phyloP scores from a whole-genome alignment of 2,113 vertebrate genomes.

The Otis tarda region DNA sequence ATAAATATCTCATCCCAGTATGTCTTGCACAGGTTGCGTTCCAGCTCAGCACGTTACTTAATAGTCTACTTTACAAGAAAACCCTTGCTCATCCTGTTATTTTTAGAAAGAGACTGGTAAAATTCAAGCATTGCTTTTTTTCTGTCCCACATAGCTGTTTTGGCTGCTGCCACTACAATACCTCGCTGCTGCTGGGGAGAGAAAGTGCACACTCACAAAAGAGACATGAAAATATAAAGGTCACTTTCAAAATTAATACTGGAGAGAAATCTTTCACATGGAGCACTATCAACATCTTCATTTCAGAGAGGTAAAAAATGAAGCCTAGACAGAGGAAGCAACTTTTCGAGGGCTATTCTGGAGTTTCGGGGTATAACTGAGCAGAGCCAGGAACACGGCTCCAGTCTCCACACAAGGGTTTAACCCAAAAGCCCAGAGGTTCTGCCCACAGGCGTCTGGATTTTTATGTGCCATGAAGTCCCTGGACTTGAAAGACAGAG shows the following conservation, averaged over 20 bases:
- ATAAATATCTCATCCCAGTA: not conserved
- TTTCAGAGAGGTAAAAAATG: not conserved
- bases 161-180: not conserved
- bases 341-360: not conserved
- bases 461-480: not conserved
- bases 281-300: not conserved
- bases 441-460: not conserved
- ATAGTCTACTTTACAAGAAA: not conserved
- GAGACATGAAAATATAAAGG: not conserved
- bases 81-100: not conserved
- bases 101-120: not conserved
- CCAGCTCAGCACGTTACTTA: not conserved
- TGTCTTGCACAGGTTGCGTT: not conserved
- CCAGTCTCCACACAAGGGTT: not conserved
- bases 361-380: not conserved
- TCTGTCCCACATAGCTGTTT: not conserved
- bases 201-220: accelerated
- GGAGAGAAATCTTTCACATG: not conserved
- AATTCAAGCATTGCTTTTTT: not conserved
- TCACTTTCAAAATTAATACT: not conserved
- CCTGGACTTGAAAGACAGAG: not conserved
- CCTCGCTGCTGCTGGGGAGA: not conserved
- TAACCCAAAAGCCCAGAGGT: not conserved
- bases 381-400: not conserved
- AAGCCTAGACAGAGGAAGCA: not conserved